Evolutionary conservation across 2,888 invertebrate species (phyloP), one percentile per base, ranked within the genome.

Genomic region (Lasioglossum morio): DNA sequence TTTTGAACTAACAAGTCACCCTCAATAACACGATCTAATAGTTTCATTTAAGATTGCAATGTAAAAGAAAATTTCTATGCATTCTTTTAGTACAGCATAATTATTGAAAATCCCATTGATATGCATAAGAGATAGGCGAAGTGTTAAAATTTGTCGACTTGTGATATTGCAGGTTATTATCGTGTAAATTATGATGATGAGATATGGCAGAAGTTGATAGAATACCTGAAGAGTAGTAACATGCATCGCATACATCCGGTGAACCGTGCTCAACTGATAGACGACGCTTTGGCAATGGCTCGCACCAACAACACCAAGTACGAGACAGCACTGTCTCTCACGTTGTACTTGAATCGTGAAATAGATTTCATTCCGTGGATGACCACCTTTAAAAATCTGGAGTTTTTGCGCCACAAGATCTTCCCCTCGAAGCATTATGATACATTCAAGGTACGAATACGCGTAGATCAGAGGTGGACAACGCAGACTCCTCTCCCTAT

Each of bases 261-360:
- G 14, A 98, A 98, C 94, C 96, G 98, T 70, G 98, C 97, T 0
- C 97, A 98, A 84, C 92, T 97, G 8, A 95, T 98, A 0, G 97
- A 98, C 90, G 98, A 99, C 94, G 95, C 97, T 7, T 96, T 97
- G 86, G 96, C 96, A 88, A 94, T 97, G 78, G 90, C 96, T 95
- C 74, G 93, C 96, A 46, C 96, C 96, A 16, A 95, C 96, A 89
- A 95, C 96, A 14, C 95, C 94, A 1, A 92, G 94, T 40, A 91
- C 96, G 46, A 82, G 93, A 0, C 96, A 96, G 91, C 94, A 92
- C 12, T 94, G 94, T 57, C 96, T 96, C 0, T 95, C 96, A 70
- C 96, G 95, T 77, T 94, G 96, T 74, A 96, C 95, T 91, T 98
- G 86, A 94, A 95, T 72, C 95, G 96, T 10, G 97, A 97, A 94